Evolutionary conservation across 30 jellyfish, hydroid and myxozoan genomes (phyloP).

Genomic region (Aurelia aurita): DNA sequence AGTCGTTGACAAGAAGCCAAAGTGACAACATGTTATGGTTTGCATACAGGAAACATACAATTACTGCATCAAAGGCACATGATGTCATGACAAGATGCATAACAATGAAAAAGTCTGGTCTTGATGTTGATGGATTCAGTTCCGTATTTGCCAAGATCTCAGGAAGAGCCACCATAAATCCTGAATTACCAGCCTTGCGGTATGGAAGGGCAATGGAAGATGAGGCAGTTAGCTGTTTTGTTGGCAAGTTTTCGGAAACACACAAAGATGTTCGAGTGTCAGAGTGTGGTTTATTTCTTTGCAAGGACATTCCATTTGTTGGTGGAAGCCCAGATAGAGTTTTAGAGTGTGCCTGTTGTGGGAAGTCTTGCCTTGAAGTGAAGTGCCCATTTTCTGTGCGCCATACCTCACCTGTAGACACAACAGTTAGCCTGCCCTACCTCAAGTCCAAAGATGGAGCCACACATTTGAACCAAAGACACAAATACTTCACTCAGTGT

Average conservation of each 20-base stretch:
- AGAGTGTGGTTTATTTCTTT: slow-evolving; percentile 49
- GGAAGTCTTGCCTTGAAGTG: slow-evolving; percentile 70
- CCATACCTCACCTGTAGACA: background rate
- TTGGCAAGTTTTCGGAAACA: background rate
- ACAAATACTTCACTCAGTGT: slow-evolving; percentile 44
- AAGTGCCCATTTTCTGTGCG: slow-evolving; percentile 63
- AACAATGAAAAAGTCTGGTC: background rate
- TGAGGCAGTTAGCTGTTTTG: slow-evolving; percentile 12
- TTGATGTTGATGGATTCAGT: background rate
- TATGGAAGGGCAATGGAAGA: slow-evolving; percentile 70
- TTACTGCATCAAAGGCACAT: slow-evolving; percentile 57
- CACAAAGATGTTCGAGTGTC: slow-evolving; percentile 14
- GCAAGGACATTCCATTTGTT: slow-evolving; percentile 27
- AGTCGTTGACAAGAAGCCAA: slow-evolving; percentile 52
- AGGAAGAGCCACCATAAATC: slow-evolving; percentile 7
- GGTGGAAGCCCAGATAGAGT: slow-evolving; percentile 87
- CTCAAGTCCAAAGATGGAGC: slow-evolving; percentile 15
- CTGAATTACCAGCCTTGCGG: slow-evolving; percentile 65
- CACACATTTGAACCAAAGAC: background rate
- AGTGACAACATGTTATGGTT: slow-evolving; percentile 31
- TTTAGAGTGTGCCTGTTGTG: slow-evolving; percentile 59
- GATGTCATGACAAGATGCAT: background rate
- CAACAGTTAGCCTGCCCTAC: background rate
- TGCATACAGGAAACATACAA: slow-evolving; percentile 24
- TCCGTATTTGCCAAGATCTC: background rate